Evolutionary conservation across 2,797 vertebrate genomes (phyloP).

Genomic region (Xyrichtys novacula): DNA sequence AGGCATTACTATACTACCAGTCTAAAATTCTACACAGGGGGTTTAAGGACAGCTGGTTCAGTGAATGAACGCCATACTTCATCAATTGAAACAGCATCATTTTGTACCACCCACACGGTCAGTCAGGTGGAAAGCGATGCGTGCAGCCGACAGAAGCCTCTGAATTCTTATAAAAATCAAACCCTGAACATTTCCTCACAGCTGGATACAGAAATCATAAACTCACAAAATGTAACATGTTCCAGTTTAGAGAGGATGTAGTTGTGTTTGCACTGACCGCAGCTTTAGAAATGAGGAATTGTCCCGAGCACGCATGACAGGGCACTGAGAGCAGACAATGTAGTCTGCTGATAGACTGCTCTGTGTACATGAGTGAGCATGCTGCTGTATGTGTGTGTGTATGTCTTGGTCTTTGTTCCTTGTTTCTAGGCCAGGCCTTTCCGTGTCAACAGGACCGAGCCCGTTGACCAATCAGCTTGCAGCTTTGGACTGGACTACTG

Average conservation of each 20-base stretch:
- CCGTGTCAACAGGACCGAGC: slow-evolving; percentile 33
- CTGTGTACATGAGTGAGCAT: slow-evolving; percentile 46
- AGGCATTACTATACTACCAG: too few species aligned
- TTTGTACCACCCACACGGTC: neutral
- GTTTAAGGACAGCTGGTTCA: neutral
- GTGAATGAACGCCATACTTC: neutral
- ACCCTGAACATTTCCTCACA: neutral
- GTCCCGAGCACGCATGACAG: slow-evolving; percentile 47
- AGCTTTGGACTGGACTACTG: slow-evolving; percentile 8
- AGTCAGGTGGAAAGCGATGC: too few species aligned
- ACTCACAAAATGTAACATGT: neutral
- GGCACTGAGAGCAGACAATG: slow-evolving; percentile 56
- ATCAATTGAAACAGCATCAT: neutral
- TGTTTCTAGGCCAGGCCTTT: slow-evolving; percentile 65
- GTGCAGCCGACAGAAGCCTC: too few species aligned
- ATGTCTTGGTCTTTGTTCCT: slow-evolving; percentile 54
- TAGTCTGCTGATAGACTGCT: slow-evolving; percentile 20
- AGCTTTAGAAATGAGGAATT: slow-evolving; percentile 36
- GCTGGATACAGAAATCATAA: too few species aligned
- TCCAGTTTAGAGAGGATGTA: neutral
- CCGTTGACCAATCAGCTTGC: slow-evolving; percentile 23
- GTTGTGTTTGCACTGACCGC: slow-evolving; percentile 9
- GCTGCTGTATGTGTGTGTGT: slow-evolving; percentile 18
- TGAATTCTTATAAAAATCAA: too few species aligned
- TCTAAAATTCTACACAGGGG: too few species aligned